phyloP scores from a whole-genome alignment of 2,888 invertebrate genomes.

The Creontiades dilutus region DNA sequence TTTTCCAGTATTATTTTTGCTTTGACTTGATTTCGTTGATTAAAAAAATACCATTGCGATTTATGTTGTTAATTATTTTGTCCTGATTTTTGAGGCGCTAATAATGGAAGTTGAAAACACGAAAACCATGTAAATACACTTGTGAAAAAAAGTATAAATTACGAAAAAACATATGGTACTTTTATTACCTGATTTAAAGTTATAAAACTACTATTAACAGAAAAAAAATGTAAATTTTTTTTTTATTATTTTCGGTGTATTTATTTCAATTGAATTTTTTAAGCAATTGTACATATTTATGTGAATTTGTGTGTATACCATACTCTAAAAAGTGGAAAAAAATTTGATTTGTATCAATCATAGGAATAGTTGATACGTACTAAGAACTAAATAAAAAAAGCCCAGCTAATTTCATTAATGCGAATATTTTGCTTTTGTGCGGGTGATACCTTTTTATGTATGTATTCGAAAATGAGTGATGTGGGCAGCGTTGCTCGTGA shows the following conservation, averaged over 20 bases:
- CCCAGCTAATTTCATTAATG: constrained; percentile 42
- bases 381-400: not conserved
- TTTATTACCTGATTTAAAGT: constrained; percentile 47
- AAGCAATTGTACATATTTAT: constrained; percentile 67
- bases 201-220: not conserved
- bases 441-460: constrained; percentile 37
- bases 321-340: constrained; percentile 56
- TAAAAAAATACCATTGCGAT: constrained; percentile 1
- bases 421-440: constrained; percentile 48
- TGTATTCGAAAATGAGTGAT: constrained; percentile 3
- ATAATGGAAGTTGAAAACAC: constrained; percentile 14
- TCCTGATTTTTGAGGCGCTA: constrained; percentile 9
- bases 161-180: constrained; percentile 43
- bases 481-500: not conserved
- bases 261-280: constrained; percentile 54
- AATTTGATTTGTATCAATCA: constrained; percentile 72
- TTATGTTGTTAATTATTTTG: not conserved
- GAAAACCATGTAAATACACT: constrained; percentile 60
- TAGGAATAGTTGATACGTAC: constrained; percentile 69
- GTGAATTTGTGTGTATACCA: constrained; percentile 75
- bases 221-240: constrained; percentile 63
- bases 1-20: constrained; percentile 56
- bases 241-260: constrained; percentile 65
- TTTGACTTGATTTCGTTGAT: constrained; percentile 18
- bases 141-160: constrained; percentile 20